These are phyloP conservation scores for Brachypterus glaber DNA, from an alignment of 2,888 invertebrate species.

Conservation along the genomic window DNA sequence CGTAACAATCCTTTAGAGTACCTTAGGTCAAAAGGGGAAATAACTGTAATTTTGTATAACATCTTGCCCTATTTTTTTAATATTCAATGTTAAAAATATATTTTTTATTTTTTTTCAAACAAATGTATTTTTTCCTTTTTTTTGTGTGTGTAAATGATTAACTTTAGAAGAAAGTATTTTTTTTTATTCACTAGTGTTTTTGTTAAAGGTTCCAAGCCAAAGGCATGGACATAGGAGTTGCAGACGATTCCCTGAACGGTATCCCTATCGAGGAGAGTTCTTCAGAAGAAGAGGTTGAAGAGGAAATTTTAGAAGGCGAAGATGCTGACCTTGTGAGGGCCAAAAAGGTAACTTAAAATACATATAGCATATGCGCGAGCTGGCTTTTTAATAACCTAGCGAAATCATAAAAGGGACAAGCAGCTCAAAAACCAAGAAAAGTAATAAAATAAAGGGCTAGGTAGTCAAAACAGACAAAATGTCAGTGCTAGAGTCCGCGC, in stretches of 20 bases:
- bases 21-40: too few species aligned
- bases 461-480: too few species aligned
- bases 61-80: background rate
- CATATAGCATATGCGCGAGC: too few species aligned
- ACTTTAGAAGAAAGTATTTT: background rate
- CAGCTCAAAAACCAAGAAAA: too few species aligned
- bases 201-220: constrained; percentile 62
- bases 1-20: too few species aligned
- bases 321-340: constrained; percentile 54
- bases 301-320: constrained; percentile 45
- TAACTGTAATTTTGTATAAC: too few species aligned
- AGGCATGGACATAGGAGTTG: constrained; percentile 71
- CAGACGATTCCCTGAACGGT: constrained; percentile 66
- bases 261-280: constrained; percentile 62
- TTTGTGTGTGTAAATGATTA: background rate
- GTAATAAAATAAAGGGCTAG: too few species aligned
- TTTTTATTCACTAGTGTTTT: background rate
- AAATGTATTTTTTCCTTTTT: background rate
- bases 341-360: too few species aligned
- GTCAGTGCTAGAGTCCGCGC: too few species aligned
- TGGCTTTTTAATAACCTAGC: too few species aligned
- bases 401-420: too few species aligned
- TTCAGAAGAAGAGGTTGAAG: constrained; percentile 57
- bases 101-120: background rate
- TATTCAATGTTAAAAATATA: background rate